Percentiles rank a stretch among this genome's conserved stretches.
Evolutionary conservation across 64 coral and sea anemone species (phyloP).

Genomic region (Anthopleura sola): DNA sequence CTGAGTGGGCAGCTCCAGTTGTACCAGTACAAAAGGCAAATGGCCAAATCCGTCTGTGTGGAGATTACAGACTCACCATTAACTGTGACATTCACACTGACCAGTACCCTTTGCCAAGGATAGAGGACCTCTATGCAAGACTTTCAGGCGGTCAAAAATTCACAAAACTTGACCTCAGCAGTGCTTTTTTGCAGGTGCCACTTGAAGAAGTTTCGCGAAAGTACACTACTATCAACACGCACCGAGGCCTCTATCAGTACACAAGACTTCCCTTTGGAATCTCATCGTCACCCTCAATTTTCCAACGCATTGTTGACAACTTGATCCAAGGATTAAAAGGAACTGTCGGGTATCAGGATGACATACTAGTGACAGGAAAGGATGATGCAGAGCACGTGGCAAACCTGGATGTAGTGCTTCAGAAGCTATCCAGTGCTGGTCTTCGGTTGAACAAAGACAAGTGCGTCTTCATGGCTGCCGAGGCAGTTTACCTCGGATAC

Average conservation of each 20-base stretch:
- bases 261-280: slow-evolving; percentile 36
- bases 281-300: slow-evolving; percentile 40
- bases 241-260: slow-evolving; percentile 37
- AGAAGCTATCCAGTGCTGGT: slow-evolving; percentile 8
- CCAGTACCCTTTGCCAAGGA: slow-evolving; percentile 27
- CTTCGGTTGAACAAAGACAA: slow-evolving; percentile 26
- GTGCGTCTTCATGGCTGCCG: slow-evolving; percentile 31
- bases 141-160: slow-evolving; percentile 27
- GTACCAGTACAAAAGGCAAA: slow-evolving; percentile 3
- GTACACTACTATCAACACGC: slow-evolving; percentile 39
- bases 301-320: slow-evolving; percentile 36
- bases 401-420: slow-evolving; percentile 33
- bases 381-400: slow-evolving; percentile 10
- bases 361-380: slow-evolving; percentile 34
- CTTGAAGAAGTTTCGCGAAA: slow-evolving; percentile 24
- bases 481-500: slow-evolving; percentile 13
- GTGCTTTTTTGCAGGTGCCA: slow-evolving; percentile 35
- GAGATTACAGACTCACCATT: slow-evolving; percentile 24
- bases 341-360: slow-evolving; percentile 17
- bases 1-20: slow-evolving; percentile 32
- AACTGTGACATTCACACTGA: slow-evolving; percentile 21
- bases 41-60: slow-evolving; percentile 18
- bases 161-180: slow-evolving; percentile 34
- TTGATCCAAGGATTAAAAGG: slow-evolving; percentile 19
- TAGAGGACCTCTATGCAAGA: slow-evolving; percentile 30